phyloP scores from a whole-genome alignment of 2,888 invertebrate species.

The Alcis repandata region DNA sequence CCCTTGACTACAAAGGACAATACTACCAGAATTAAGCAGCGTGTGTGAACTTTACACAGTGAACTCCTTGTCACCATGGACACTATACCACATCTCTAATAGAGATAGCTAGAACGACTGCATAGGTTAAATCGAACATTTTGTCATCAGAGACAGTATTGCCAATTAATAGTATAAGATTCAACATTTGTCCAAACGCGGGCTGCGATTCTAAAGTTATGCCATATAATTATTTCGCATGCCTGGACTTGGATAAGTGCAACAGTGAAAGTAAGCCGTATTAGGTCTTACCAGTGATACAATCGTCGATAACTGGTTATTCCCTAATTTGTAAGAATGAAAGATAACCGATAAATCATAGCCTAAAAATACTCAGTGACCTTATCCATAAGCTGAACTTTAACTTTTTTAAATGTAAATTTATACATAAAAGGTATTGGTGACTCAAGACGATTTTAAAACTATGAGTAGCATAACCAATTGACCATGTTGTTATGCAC shows the following conservation, averaged over 20 bases:
- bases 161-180: constrained; percentile 11
- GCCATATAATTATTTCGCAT: constrained; percentile 27
- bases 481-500: too few relatives aligned
- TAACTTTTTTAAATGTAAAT: not conserved
- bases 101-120: constrained; percentile 38
- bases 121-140: constrained; percentile 32
- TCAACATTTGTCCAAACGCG: not conserved
- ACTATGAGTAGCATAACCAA: not conserved
- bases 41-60: constrained; percentile 32
- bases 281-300: constrained; percentile 6
- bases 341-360: constrained; percentile 6
- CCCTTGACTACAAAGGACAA: constrained; percentile 88
- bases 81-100: constrained; percentile 29
- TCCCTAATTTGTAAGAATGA: not conserved
- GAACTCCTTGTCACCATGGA: constrained; percentile 36
- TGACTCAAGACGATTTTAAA: not conserved
- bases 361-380: constrained; percentile 11
- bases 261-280: not conserved
- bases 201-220: constrained; percentile 16
- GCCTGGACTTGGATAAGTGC: not conserved
- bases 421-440: not conserved
- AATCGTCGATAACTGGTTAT: constrained; percentile 2
- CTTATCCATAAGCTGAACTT: not conserved
- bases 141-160: constrained; percentile 34
- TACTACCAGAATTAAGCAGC: constrained; percentile 83